Evolutionary conservation across 2,888 invertebrate species (phyloP), one percentile per base, ranked within the genome.

Genomic region (Orgyia antiqua): DNA sequence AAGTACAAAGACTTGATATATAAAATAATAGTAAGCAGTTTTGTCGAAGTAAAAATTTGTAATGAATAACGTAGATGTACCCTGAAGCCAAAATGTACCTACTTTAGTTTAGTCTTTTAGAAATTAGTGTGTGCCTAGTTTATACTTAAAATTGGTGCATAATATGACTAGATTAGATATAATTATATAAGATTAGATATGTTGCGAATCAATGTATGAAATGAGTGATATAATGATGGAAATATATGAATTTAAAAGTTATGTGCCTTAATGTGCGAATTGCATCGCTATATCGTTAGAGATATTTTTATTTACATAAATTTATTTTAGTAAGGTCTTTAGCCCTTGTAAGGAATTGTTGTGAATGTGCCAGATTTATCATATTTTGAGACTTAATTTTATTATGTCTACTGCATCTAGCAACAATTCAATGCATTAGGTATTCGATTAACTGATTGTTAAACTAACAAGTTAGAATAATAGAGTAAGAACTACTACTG

Each of bases 1-100:
- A 59, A 80, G 82, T 83, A 82, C 80, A 83, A 83, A 79, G 66
- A 76, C 70, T 74, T 67, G 62, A 69, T 65, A 59, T 62, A 52
- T 55, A 44, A 31, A 45, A n/a, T n/a, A n/a, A n/a, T n/a, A n/a
- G n/a, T 48, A 48, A 31, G 61, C 67, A 64, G 68, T 70, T 73
- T 70, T 68, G 67, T 67, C 58, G 38, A 53, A 55, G 47, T 39
- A 45, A 42, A 40, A 42, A 40, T 49, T 52, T 52, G 51, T 51
- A 57, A 37, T 20, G 20, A 20, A 20, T 20, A 4, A 3, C 4
- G n/a, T 20, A 4, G 20, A 20, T 15, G 15, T 4, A 15, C 4
- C 4, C 15, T 3, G 66, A 69, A 68, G 62, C 71, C 73, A 72
- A 74, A 72, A 68, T 65, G 62, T 71, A 68, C 65, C 65, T 68